These are phyloP conservation scores for Apostichopus californicus DNA, from an alignment of 35 echinoderm and acorn worm species.

Conservation along the genomic window DNA sequence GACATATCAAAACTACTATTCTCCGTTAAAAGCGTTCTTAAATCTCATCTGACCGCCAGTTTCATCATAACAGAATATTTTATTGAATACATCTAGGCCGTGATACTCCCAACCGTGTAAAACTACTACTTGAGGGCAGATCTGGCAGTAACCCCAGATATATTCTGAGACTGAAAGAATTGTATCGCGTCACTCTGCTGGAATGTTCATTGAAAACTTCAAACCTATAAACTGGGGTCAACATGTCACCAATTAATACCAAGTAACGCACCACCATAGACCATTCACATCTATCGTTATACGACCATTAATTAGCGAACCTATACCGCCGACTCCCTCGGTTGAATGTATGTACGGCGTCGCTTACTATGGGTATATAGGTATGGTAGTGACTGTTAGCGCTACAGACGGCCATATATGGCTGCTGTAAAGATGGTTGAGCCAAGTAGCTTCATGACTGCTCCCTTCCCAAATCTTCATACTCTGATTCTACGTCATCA, in stretches of 20 bases:
- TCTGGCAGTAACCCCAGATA: slow-evolving; percentile 34
- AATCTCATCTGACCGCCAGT: too few relatives aligned
- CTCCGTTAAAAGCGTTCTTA: too few relatives aligned
- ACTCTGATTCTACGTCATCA: neutral
- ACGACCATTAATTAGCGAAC: neutral
- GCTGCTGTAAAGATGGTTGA: slow-evolving; percentile 32
- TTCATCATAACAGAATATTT: neutral
- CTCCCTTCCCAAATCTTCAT: neutral
- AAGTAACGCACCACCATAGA: neutral
- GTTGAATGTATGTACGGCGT: neutral
- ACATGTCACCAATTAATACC: slow-evolving; percentile 41
- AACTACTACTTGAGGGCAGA: neutral
- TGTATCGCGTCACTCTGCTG: slow-evolving; percentile 12
- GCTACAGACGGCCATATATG: slow-evolving; percentile 33
- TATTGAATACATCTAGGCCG: neutral
- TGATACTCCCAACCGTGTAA: too few relatives aligned
- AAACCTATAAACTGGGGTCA: slow-evolving; percentile 4
- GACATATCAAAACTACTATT: too few relatives aligned
- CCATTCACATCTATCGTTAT: neutral
- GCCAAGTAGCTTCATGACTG: neutral
- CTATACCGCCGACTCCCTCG: neutral
- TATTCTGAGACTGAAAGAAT: neutral
- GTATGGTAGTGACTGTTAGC: slow-evolving; percentile 2
- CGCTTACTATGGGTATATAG: neutral
- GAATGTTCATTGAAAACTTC: slow-evolving; percentile 46